Evolutionary conservation across 1,140 invertebrate genomes (phyloP), one percentile per base, ranked within the genome.

Genomic region (Papilio polyxenes): DNA sequence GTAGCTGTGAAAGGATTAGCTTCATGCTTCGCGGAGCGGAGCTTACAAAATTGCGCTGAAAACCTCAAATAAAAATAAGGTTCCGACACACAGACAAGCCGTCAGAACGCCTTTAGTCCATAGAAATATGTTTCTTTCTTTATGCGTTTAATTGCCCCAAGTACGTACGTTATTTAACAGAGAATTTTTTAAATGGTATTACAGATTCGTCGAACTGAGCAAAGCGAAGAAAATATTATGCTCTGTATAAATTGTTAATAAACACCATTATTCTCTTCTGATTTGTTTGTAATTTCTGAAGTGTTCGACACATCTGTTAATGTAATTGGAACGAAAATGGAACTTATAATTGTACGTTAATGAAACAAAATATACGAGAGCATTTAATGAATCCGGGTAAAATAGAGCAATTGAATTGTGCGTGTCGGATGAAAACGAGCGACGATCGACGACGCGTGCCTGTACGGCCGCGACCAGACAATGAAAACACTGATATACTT

Each of bases 381-480:
- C 65, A 69, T 69, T 69, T 69, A 69, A 23, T 65, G 65, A 31
- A 69, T 69, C 31, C 65, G 23, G n/a, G 62, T 65, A 65, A 31
- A 65, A 31, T n/a, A 10, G 62, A 6, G 65, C 65, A 15, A 69
- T 69, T 69, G 23, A 69, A 11, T 69, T 69, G 65, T 69, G 65
- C 65, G 65, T 69, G 65, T 69, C 65, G 65, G 31, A 69, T 10
- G 65, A 31, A 69, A 69, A 69, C 65, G 23, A 15, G 65, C 65
- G 65, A 31, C n/a, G n/a, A n/a, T n/a, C n/a, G n/a, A n/a, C 65
- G 31, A 69, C 65, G 65, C 31, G 11, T 69, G 65, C 62, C 15
- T 31, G 53, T 17, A 17, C 53, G 1, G 13, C 53, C 53, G 40
- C 49, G n/a, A n/a, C n/a, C n/a, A n/a, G n/a, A n/a, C n/a, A 59